phyloP scores from a whole-genome alignment of 2,888 invertebrate species.

The Diadromus collaris region DNA sequence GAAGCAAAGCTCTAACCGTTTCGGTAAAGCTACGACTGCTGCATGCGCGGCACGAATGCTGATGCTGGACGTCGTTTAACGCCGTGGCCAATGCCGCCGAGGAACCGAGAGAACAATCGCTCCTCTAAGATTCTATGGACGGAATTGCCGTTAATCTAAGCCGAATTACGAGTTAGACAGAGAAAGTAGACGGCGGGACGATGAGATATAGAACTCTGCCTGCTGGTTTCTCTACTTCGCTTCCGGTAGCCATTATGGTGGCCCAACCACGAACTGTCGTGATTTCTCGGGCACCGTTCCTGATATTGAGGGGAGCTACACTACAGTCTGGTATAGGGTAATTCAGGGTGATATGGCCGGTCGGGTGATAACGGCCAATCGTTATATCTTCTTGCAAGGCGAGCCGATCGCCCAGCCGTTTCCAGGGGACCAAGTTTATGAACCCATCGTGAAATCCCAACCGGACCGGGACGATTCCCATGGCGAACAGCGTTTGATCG shows the following conservation, averaged over 20 bases:
- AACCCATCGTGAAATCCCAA: not conserved
- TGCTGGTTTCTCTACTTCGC: conserved; percentile 34
- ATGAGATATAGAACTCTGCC: conserved; percentile 9
- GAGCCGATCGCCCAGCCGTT: not conserved
- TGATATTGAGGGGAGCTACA: not conserved
- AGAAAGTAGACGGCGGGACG: conserved; percentile 24
- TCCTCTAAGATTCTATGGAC: conserved; percentile 69
- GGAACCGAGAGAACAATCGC: conserved; percentile 68
- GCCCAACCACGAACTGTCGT: conserved; percentile 13
- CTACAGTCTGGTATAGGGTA: not conserved
- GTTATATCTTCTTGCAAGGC: conserved; percentile 1
- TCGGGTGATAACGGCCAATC: conserved; percentile 11
- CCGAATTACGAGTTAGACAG: conserved; percentile 51
- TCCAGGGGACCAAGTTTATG: not conserved
- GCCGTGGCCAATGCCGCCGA: conserved; percentile 49
- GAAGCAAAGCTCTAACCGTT: conserved; percentile 52
- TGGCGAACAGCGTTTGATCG: too few species aligned
- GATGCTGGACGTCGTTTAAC: conserved; percentile 68
- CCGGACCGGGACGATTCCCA: not conserved
- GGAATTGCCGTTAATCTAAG: conserved; percentile 70
- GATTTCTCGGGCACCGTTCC: not conserved
- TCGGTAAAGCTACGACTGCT: conserved; percentile 45
- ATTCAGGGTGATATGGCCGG: conserved; percentile 3
- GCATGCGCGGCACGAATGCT: conserved; percentile 65
- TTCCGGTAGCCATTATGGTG: conserved; percentile 45